These are phyloP conservation scores for Acanthopleura granulata DNA, from an alignment of 2,888 invertebrate species.

Conservation along the genomic window DNA sequence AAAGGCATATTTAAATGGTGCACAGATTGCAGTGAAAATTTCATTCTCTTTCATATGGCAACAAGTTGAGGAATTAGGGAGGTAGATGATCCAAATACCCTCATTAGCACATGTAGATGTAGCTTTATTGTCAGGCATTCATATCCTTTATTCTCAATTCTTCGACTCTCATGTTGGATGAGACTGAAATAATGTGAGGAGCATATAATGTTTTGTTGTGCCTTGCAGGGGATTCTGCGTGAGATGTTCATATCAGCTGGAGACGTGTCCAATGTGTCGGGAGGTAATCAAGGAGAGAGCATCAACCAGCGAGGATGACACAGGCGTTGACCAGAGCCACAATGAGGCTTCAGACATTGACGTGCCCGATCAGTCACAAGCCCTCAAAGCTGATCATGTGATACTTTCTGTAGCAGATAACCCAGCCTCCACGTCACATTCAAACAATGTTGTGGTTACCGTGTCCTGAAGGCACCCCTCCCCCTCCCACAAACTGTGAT, in stretches of 20 bases:
- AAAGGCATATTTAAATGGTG: too few relatives aligned
- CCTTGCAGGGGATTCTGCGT: constrained; percentile 84
- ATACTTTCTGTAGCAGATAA: neutral
- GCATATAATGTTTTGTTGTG: too few relatives aligned
- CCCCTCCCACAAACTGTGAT: too few relatives aligned
- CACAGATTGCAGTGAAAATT: too few relatives aligned
- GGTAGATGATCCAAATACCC: too few relatives aligned
- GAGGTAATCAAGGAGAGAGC: constrained; percentile 73
- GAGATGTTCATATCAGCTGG: constrained; percentile 76
- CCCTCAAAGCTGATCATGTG: constrained; percentile 13
- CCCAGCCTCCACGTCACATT: neutral
- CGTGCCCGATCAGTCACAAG: neutral
- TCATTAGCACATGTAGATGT: too few relatives aligned
- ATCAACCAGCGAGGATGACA: neutral
- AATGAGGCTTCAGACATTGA: neutral
- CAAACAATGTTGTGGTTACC: neutral
- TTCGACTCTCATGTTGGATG: too few relatives aligned
- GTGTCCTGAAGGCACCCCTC: neutral
- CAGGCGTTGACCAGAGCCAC: neutral
- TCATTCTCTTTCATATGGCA: too few relatives aligned
- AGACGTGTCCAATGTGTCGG: constrained; percentile 91
- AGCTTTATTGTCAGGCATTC: too few relatives aligned
- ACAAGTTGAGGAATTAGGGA: too few relatives aligned
- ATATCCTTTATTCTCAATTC: too few relatives aligned
- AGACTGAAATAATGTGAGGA: too few relatives aligned